Conservation (phyloP, 2,888 invertebrate species). For the Epinotia ramella region DNA sequence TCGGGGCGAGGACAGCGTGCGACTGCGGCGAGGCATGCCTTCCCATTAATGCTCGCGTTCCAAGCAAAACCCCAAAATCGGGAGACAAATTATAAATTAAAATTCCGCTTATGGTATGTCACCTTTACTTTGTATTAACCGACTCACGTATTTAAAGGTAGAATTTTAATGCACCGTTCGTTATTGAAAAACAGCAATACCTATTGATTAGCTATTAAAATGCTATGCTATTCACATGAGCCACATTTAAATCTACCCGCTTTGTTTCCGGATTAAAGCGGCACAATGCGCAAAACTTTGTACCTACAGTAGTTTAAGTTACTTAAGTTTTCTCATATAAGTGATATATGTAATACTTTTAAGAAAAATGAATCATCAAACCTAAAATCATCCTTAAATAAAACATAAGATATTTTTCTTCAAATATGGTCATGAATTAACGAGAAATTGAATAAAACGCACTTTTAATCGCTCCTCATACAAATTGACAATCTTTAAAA, state of each 20-base stretch:
- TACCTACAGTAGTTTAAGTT: too few species aligned
- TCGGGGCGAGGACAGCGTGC: constrained; percentile 67
- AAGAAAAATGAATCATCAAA: too few species aligned
- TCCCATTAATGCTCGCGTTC: constrained; percentile 72
- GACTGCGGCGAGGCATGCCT: constrained; percentile 68
- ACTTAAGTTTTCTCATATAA: too few species aligned
- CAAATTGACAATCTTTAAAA: constrained; percentile 70
- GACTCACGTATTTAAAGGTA: neutral
- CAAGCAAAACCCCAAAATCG: constrained; percentile 67
- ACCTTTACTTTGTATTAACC: constrained; percentile 35
- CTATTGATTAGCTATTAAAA: neutral
- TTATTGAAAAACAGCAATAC: constrained; percentile 9
- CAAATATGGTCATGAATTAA: neutral
- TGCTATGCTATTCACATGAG: too few species aligned
- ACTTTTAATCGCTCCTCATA: constrained; percentile 44
- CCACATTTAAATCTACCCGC: too few species aligned
- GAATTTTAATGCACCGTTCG: neutral
- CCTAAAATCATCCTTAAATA: neutral
- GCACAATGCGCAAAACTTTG: too few species aligned
- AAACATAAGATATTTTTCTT: too few species aligned
- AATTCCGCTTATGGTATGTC: constrained; percentile 62
- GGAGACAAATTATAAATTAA: constrained; percentile 77
- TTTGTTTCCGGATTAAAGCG: too few species aligned
- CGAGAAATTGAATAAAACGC: neutral
- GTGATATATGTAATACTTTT: too few species aligned